Percentiles rank a stretch among this genome's conserved stretches.
Evolutionary conservation across 2,888 invertebrate species (phyloP).

Genomic region (Creontiades dilutus): DNA sequence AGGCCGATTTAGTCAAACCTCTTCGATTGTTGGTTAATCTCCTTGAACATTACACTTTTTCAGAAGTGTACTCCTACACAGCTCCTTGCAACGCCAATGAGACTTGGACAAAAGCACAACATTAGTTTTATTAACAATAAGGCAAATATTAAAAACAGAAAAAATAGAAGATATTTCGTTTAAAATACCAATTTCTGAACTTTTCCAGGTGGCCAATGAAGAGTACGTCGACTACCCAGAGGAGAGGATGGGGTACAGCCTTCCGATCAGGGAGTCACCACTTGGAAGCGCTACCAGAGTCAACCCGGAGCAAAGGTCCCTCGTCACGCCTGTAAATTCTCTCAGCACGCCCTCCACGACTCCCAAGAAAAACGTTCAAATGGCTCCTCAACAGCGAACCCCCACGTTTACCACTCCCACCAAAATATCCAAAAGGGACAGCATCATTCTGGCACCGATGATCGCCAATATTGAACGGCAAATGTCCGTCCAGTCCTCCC

Average conservation of each 20-base stretch:
- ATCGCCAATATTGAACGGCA: slow-evolving; percentile 72
- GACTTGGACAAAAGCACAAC: too few relatives aligned
- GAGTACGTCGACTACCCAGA: slow-evolving; percentile 74
- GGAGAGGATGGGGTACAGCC: slow-evolving; percentile 70
- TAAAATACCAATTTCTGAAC: background rate
- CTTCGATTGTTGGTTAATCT: too few relatives aligned
- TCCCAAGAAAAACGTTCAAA: slow-evolving; percentile 46
- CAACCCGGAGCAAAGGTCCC: slow-evolving; percentile 21
- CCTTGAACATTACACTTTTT: too few relatives aligned
- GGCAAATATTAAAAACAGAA: too few relatives aligned
- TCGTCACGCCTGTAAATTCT: background rate
- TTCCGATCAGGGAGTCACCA: slow-evolving; percentile 70
- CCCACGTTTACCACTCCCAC: slow-evolving; percentile 58
- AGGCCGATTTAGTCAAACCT: too few relatives aligned
- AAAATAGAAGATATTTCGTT: background rate
- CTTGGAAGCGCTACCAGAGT: slow-evolving; percentile 70
- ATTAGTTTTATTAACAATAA: too few relatives aligned
- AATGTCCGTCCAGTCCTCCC: slow-evolving; percentile 48
- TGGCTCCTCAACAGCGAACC: slow-evolving; percentile 50
- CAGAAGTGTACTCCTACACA: too few relatives aligned
- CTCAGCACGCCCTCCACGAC: slow-evolving; percentile 33
- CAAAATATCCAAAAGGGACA: slow-evolving; percentile 70
- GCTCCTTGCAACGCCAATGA: too few relatives aligned
- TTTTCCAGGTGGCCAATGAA: slow-evolving; percentile 66
- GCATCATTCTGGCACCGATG: slow-evolving; percentile 73